Conservation (phyloP, 2,888 invertebrate species). For the Drosophila barbarae region DNA sequence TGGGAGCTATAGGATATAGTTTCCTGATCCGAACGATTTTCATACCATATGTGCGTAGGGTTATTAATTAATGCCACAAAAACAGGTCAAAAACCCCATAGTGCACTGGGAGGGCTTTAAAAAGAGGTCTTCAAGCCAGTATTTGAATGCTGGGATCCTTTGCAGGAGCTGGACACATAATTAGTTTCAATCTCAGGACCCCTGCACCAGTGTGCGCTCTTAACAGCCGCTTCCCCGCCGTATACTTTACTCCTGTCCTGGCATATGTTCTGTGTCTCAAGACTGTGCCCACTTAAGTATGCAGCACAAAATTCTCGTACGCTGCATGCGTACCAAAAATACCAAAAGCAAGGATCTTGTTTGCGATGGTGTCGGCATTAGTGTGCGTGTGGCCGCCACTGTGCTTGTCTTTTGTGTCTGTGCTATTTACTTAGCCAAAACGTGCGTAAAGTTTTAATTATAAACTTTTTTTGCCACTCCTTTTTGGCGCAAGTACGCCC, state of each 20-base stretch:
- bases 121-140: not conserved
- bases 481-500: conserved; percentile 13
- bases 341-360: conserved; percentile 41
- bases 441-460: conserved; percentile 75
- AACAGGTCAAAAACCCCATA: not conserved
- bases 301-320: conserved; percentile 62
- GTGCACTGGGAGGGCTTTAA: not conserved
- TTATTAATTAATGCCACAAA: too few relatives aligned
- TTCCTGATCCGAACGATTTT: too few relatives aligned
- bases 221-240: not conserved
- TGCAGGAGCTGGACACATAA: conserved; percentile 22
- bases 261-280: conserved; percentile 31
- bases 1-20: too few relatives aligned
- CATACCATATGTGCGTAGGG: too few relatives aligned
- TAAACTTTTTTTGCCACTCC: conserved; percentile 61
- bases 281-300: conserved; percentile 62
- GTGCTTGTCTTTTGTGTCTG: conserved; percentile 32
- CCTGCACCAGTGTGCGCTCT: conserved; percentile 2
- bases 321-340: conserved; percentile 56
- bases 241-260: not conserved
- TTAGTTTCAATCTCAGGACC: conserved; percentile 30
- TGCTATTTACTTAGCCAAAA: conserved; percentile 70
- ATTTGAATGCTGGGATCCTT: not conserved
- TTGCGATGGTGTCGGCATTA: conserved; percentile 16
- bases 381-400: conserved; percentile 21